A percentile compares a stretch with the other conserved stretches of the same genome.
Evolutionary conservation across 2,888 invertebrate genomes (phyloP).

Genomic region (Mechanitis messenoides): DNA sequence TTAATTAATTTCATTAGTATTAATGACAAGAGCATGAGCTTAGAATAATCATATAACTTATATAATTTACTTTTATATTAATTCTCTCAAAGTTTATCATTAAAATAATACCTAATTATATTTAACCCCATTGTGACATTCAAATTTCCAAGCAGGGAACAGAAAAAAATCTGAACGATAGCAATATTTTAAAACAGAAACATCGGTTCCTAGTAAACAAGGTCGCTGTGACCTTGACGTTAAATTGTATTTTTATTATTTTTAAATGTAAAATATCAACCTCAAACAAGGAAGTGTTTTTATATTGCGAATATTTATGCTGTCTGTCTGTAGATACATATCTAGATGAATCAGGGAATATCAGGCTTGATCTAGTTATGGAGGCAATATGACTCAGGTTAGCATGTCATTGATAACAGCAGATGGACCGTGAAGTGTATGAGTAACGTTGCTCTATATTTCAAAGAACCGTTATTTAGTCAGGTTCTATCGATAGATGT

Average conservation of each 20-base stretch:
- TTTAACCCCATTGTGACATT: constrained; percentile 15
- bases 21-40: no score
- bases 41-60: no score
- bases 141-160: constrained; percentile 11
- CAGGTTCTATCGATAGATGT: no score
- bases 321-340: constrained; percentile 50
- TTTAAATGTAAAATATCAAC: constrained; percentile 60
- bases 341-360: constrained; percentile 34
- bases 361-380: constrained; percentile 26
- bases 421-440: neutral
- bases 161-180: constrained; percentile 29
- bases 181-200: constrained; percentile 47
- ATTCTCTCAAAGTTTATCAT: no score
- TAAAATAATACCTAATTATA: constrained; percentile 8
- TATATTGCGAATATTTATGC: constrained; percentile 45
- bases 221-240: constrained; percentile 62
- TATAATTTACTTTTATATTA: no score
- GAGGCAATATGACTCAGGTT: constrained; percentile 31
- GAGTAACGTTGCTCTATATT: neutral
- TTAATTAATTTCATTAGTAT: no score
- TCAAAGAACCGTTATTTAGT: neutral
- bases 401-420: constrained; percentile 10
- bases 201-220: constrained; percentile 67
- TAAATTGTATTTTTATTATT: constrained; percentile 61
- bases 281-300: constrained; percentile 66